Conservation (phyloP, 1,140 invertebrate genomes). For the Calephelis virginiensis region DNA sequence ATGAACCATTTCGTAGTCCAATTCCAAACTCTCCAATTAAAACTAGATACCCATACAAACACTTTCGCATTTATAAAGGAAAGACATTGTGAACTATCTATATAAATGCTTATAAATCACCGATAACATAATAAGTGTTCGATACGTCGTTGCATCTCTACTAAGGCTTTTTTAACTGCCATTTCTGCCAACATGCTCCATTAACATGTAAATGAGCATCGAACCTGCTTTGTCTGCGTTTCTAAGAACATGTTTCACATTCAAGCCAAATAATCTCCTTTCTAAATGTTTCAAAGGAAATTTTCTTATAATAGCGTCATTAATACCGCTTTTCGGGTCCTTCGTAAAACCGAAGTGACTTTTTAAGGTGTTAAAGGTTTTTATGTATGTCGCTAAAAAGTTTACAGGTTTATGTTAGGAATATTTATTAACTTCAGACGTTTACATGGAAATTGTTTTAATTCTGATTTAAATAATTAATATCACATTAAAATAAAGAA, state of each 20-base stretch:
- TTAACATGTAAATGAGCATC: slow-evolving; percentile 57
- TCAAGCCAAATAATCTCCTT: slow-evolving; percentile 27
- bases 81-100: too few species aligned
- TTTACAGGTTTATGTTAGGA: too few species aligned
- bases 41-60: too few species aligned
- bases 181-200: slow-evolving; percentile 40
- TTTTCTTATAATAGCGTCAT: slow-evolving; percentile 24
- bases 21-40: too few species aligned
- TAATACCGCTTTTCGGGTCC: neutral
- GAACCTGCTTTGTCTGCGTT: slow-evolving; percentile 39
- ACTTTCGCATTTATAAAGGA: too few species aligned
- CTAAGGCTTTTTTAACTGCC: slow-evolving; percentile 30
- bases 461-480: too few species aligned
- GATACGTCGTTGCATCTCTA: slow-evolving; percentile 15
- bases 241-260: slow-evolving; percentile 29
- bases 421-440: too few species aligned
- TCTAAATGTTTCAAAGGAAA: slow-evolving; percentile 27
- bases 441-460: too few species aligned
- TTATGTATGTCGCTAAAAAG: neutral
- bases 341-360: neutral
- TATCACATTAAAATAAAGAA: too few species aligned
- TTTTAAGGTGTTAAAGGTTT: neutral
- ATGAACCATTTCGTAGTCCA: too few species aligned
- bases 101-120: neutral
- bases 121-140: neutral